Conservation (phyloP, 2,113 vertebrate species). For the Chascanopsetta lugubris region DNA sequence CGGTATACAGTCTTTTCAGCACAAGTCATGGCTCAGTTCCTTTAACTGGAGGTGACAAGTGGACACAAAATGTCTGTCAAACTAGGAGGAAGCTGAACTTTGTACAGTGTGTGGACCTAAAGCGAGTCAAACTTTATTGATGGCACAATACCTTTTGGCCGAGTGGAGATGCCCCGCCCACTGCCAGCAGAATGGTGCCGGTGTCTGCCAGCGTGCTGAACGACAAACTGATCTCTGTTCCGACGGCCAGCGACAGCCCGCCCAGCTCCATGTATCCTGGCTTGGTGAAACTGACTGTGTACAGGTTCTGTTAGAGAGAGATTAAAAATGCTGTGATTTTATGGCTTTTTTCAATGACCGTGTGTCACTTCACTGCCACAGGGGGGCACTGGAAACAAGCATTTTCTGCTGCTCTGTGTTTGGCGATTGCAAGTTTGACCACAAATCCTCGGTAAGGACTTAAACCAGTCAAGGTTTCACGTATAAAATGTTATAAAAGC, state of each 20-base stretch:
- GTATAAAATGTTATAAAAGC: neutral
- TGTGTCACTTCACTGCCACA: too few relatives aligned
- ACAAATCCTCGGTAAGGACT: neutral
- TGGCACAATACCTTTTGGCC: constrained; percentile 53
- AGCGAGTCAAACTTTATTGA: constrained; percentile 8
- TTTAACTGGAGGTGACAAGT: neutral
- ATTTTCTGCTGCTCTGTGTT: too few relatives aligned
- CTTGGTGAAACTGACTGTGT: constrained; percentile 91
- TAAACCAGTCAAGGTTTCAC: constrained; percentile 5
- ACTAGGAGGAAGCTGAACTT: neutral
- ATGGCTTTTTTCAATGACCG: too few relatives aligned
- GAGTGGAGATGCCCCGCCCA: constrained; percentile 63
- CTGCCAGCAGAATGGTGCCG: constrained; percentile 91
- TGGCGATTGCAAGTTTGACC: neutral
- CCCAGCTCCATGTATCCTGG: constrained; percentile 90
- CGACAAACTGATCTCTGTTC: constrained; percentile 94
- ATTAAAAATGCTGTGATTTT: constrained; percentile 1
- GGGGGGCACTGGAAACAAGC: too few relatives aligned
- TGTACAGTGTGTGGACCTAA: neutral
- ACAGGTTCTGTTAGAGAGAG: constrained; percentile 85
- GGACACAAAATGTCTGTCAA: neutral
- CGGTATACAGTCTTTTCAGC: neutral
- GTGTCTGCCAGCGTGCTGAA: constrained; percentile 93
- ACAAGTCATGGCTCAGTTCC: too few relatives aligned
- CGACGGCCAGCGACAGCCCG: constrained; percentile 81